Base-by-base conservation (phyloP, 2,113 vertebrate genomes). In the Pangasianodon gigas region DNA sequence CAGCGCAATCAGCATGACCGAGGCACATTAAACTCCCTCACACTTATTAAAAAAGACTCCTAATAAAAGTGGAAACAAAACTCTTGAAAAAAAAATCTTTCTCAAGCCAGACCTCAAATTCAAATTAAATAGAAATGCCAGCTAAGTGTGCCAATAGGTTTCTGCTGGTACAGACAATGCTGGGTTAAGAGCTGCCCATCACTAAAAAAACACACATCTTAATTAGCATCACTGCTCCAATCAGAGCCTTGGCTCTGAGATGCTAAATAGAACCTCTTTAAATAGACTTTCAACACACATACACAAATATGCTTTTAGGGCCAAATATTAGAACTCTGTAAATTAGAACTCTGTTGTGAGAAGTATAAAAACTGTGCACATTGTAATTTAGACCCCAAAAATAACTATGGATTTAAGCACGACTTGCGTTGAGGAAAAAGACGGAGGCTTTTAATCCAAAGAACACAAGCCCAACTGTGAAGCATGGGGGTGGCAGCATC, bases 1-100 rank as follows among this genome's bases (percentile, higher is more conserved):
- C 24, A 69, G 65, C 21, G 51, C 24, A 89, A 89, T 91, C 86
- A 90, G 52, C 60, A 80, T 26, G 6, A 79, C 79, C 8, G 60
- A 48, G 37, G 62, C 60, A 84, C 51, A 41, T 37, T 65, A 65
- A 62, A 82, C 51, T 51, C 81, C 44, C 44, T 74, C 84, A 46
- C 13, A 44, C 29, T 46, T 52, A 32, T 37, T 16, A 37, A 6
- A 67, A 80, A 44, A 74, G 29, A 26, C 62, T 58, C 29, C 54
- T n/a, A 46, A 48, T 85, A 67, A 85, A 67, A 29, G 26, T 67
- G 26, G 46, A 85, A 48, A 48, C 1, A 7, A 67, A 67, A 51
- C 77, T 79, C 71, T 18, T 26, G 21, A 24, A 48, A 79, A 79
- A 79, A 48, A 11, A 11, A 13, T 44, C 41, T 75, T 79, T 79